These are phyloP conservation scores for Eptatretus atami DNA, from an alignment of 2,797 vertebrate species.

Conservation along the genomic window DNA sequence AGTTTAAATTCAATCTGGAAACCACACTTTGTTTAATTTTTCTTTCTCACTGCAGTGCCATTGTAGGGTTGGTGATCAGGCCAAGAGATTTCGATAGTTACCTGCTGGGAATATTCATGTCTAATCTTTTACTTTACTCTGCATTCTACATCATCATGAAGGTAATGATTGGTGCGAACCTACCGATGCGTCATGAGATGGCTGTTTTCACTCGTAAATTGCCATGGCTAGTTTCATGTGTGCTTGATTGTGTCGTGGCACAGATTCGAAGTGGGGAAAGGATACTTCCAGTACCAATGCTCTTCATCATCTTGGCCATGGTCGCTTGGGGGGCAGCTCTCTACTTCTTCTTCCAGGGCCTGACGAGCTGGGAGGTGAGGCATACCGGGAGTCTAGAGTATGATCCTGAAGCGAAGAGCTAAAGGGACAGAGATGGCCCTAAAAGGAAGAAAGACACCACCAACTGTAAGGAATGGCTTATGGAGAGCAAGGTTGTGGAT, in stretches of 20 bases:
- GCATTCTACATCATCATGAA: constrained; percentile 99
- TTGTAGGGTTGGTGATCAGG: constrained; percentile 42
- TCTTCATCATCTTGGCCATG: constrained; percentile 54
- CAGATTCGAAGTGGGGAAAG: constrained; percentile 63
- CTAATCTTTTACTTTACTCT: constrained; percentile 85
- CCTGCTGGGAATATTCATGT: constrained; percentile 77
- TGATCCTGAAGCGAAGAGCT: accelerated
- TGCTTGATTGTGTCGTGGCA: neutral
- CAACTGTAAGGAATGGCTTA: neutral
- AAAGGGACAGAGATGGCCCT: no score
- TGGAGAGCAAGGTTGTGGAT: neutral
- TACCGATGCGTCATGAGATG: no score
- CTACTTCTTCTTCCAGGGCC: constrained; percentile 94
- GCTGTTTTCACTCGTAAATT: neutral
- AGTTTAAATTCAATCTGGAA: no score
- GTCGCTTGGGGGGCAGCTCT: constrained; percentile 80
- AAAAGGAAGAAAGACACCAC: neutral
- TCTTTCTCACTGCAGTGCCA: neutral
- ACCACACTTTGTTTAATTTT: no score
- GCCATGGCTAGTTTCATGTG: neutral
- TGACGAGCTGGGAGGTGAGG: constrained; percentile 89
- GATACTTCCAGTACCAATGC: constrained; percentile 43
- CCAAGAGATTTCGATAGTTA: constrained; percentile 92
- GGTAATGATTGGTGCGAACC: constrained; percentile 16
- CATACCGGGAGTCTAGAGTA: neutral